Conservation (phyloP, 2,113 vertebrate genomes). For the Syngnathus typhle region DNA sequence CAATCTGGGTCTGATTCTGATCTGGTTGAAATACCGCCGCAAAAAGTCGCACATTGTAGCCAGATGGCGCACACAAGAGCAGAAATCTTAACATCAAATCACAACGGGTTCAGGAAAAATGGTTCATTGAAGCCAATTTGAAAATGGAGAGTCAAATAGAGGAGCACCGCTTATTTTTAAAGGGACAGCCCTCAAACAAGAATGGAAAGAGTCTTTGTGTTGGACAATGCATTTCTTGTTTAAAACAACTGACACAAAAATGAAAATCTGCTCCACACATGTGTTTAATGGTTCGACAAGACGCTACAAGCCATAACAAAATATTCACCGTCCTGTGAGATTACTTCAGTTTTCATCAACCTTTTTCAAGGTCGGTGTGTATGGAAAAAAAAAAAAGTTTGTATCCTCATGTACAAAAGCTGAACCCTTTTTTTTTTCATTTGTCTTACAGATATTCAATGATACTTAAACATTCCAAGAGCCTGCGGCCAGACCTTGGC, state of each 20-base stretch:
- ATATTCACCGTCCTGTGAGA: neutral
- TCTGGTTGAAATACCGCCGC: neutral
- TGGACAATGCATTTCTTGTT: neutral
- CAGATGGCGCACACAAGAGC: neutral
- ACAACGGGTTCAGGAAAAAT: neutral
- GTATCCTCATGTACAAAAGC: neutral
- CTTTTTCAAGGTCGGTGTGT: neutral
- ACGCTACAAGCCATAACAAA: neutral
- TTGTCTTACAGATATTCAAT: neutral
- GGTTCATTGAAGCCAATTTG: neutral
- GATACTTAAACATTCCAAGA: neutral
- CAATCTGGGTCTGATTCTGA: neutral
- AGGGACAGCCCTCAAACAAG: neutral
- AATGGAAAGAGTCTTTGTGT: neutral
- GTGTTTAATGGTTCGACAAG: neutral
- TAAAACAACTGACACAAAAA: neutral
- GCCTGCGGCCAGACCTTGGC: constrained; percentile 19
- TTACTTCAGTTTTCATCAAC: neutral
- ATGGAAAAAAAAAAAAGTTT: neutral
- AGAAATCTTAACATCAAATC: neutral
- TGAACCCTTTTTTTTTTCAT: neutral
- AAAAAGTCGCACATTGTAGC: neutral
- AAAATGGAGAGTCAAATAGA: neutral
- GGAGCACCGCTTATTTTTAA: neutral
- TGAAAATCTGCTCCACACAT: neutral